Base-by-base conservation (phyloP, 2,797 vertebrate species). In the Erpetoichthys calabaricus region DNA sequence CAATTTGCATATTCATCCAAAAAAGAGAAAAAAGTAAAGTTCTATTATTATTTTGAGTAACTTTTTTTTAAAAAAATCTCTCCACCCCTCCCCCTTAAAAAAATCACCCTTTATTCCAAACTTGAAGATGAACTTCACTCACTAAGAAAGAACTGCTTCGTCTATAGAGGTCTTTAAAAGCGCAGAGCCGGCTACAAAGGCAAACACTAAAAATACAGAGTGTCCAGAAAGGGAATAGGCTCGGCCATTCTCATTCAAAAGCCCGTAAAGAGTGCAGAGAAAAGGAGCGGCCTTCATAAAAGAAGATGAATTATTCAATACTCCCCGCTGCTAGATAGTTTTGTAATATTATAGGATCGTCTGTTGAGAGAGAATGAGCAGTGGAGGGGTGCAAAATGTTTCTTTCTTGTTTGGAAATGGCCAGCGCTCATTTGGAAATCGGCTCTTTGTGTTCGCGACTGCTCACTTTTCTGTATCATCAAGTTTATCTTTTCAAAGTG, bases 101-200 rank as follows among this genome's bases (percentile, higher is more conserved):
- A 68, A 70, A 57, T 64, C 59, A 65, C 70, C 63, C 72, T 62
- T 56, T 64, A 68, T 67, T 73, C 69, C 72, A 88, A 86, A 86
- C 86, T 89, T 90, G 86, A 86, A 83, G 83, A 83, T 91, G 89
- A 91, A 90, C 87, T 91, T 90, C 82, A 81, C 57, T 73, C 64
- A 76, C 77, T 25, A 25, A 25, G 25, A 82, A 83, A 86, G 79
- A 81, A 70, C 67, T 64, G 65, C 71, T 68, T 25, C 71, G 74
- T 82, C 75, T 73, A 77, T 82, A 86, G 82, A 86, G 54, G 73
- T 69, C 79, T 80, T 80, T 70, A 71, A 63, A 78, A 75, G 75
- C 58, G 65, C 79, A 78, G 84, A 80, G 78, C 71, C 68, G 64
- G 65, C 75, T 73, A 88, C 83, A 86, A 86, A 78, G 78, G 83